Evolutionary conservation across 1,140 invertebrate species (phyloP).

Genomic region (Diachasma alloeum): DNA sequence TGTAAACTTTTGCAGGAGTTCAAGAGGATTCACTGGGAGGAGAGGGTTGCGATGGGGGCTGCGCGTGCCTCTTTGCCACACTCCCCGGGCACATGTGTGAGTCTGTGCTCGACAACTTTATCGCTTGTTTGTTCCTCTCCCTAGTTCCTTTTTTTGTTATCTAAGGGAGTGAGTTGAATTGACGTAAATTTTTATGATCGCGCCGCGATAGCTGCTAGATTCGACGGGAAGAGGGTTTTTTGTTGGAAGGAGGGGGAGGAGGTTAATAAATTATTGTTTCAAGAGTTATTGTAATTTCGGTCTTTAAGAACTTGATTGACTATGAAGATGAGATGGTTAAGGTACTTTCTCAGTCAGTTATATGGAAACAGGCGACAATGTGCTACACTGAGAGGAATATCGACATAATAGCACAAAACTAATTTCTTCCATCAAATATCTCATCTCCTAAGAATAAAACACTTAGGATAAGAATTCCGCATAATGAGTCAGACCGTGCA

Average conservation of each 20-base stretch:
- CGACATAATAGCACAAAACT: too few relatives aligned
- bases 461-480: too few relatives aligned
- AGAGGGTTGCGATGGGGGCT: background rate
- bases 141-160: conserved; percentile 10
- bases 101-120: conserved; percentile 18
- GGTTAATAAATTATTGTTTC: background rate
- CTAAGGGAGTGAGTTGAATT: background rate
- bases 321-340: too few relatives aligned
- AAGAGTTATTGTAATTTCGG: too few relatives aligned
- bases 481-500: too few relatives aligned
- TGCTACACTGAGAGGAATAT: too few relatives aligned
- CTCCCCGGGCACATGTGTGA: background rate
- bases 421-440: too few relatives aligned
- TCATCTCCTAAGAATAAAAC: too few relatives aligned
- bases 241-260: background rate
- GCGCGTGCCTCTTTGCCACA: conserved; percentile 20
- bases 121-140: conserved; percentile 2
- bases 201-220: background rate
- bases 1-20: conserved; percentile 35
- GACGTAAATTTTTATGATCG: background rate
- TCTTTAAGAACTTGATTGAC: too few relatives aligned
- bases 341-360: too few relatives aligned
- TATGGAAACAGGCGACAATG: too few relatives aligned
- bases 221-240: background rate
- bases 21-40: background rate